These are phyloP conservation scores for Megaptera novaeangliae DNA, from an alignment of 2,113 vertebrate species.

Conservation along the genomic window DNA sequence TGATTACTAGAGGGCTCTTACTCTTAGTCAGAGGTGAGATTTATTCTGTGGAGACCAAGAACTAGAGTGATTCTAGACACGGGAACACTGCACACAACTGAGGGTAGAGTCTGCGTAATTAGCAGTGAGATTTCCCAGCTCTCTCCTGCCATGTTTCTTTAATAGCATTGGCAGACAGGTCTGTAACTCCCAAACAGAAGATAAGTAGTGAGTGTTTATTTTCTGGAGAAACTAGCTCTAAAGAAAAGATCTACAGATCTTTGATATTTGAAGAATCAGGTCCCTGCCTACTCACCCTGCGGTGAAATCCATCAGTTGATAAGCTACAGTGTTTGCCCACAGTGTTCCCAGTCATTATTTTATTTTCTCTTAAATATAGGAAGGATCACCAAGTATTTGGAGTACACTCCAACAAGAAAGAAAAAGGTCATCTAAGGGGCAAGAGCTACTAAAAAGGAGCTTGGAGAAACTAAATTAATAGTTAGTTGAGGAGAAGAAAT, in stretches of 20 bases:
- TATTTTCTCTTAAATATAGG: neutral
- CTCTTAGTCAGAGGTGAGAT: neutral
- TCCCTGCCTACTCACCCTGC: neutral
- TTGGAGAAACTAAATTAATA: neutral
- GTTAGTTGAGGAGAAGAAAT: neutral
- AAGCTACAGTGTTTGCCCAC: neutral
- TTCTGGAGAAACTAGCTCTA: neutral
- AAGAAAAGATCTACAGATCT: neutral
- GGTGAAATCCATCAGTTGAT: neutral
- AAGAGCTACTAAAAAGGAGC: neutral
- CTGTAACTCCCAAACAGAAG: neutral
- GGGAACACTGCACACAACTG: rapidly evolving
- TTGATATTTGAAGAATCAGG: neutral
- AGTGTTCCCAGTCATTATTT: neutral
- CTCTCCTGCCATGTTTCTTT: neutral
- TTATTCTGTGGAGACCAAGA: neutral
- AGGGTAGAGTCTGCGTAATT: neutral
- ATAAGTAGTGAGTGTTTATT: neutral
- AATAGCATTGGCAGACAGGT: neutral
- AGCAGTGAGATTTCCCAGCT: neutral
- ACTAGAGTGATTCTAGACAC: neutral
- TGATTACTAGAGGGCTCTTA: neutral
- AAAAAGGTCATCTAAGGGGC: neutral
- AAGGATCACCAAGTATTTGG: neutral
- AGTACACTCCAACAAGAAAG: neutral